Percentiles rank a stretch among this genome's conserved stretches.
These are phyloP conservation scores for Melanaphis sacchari DNA, from an alignment of 1,140 invertebrate species.

Conservation along the genomic window DNA sequence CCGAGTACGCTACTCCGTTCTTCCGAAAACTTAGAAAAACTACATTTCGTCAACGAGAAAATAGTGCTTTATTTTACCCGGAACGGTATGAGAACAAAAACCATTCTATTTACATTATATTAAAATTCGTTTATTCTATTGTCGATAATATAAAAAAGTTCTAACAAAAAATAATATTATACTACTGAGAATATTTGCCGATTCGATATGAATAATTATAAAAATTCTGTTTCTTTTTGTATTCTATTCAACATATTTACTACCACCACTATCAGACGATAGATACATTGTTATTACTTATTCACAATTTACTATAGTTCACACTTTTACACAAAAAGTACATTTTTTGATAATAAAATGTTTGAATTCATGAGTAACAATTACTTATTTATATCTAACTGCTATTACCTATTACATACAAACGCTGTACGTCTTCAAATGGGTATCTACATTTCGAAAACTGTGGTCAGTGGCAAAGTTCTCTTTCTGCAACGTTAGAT, in stretches of 20 bases:
- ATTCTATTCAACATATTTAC: not conserved
- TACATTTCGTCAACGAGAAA: not conserved
- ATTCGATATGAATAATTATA: not conserved
- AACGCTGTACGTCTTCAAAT: not conserved
- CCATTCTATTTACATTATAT: not conserved
- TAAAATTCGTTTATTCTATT: not conserved
- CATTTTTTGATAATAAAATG: not conserved
- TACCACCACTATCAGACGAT: not conserved
- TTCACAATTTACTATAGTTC: not conserved
- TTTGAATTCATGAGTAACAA: not conserved
- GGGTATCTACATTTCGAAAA: not conserved
- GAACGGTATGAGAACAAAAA: not conserved
- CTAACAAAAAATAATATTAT: not conserved
- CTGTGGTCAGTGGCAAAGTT: not conserved
- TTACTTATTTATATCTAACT: not conserved
- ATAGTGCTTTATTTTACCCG: not conserved
- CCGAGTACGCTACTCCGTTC: not conserved
- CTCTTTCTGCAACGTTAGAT: not conserved
- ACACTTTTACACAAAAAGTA: not conserved
- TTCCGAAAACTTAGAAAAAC: not conserved
- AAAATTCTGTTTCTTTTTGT: not conserved
- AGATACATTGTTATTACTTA: not conserved
- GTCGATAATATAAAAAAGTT: not conserved
- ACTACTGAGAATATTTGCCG: not conserved
- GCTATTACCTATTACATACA: not conserved